Percentiles rank a stretch among this genome's conserved stretches.
These are phyloP conservation scores for Ceratoteleas bidentatus DNA, from an alignment of 1,140 invertebrate species.

Conservation along the genomic window DNA sequence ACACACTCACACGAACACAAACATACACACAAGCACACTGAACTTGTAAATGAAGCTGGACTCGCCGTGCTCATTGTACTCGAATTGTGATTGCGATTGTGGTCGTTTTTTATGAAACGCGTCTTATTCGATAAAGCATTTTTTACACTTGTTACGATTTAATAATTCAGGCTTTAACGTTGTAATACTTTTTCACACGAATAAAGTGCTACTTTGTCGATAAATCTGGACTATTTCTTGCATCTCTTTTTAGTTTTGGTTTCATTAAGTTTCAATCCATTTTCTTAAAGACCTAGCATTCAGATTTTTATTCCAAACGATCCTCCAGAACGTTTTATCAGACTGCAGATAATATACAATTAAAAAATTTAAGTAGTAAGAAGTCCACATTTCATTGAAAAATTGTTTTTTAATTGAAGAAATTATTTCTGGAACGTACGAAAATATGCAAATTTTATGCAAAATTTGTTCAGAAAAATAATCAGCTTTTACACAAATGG, in stretches of 20 bases:
- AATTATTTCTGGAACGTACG: too few relatives aligned
- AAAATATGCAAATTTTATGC: too few relatives aligned
- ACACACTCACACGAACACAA: not conserved
- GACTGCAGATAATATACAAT: too few relatives aligned
- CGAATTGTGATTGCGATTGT: slow-evolving; percentile 36
- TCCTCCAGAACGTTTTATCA: too few relatives aligned
- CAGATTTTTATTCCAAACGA: too few relatives aligned
- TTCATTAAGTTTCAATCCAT: not conserved
- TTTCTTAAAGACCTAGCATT: too few relatives aligned
- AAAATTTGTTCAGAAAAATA: too few relatives aligned
- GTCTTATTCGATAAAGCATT: slow-evolving; percentile 34
- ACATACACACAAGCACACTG: slow-evolving; percentile 3
- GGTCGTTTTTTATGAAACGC: slow-evolving; percentile 16
- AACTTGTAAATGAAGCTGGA: slow-evolving; percentile 35
- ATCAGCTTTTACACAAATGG: too few relatives aligned
- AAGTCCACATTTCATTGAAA: too few relatives aligned
- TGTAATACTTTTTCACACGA: slow-evolving; percentile 80
- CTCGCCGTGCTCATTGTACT: slow-evolving; percentile 25
- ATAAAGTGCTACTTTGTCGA: slow-evolving; percentile 81
- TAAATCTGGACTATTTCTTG: slow-evolving; percentile 39
- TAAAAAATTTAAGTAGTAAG: too few relatives aligned
- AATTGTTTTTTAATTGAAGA: too few relatives aligned
- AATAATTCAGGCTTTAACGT: slow-evolving; percentile 71
- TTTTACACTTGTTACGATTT: slow-evolving; percentile 56
- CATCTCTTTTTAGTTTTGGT: not conserved